phyloP scores from a whole-genome alignment of 2,888 invertebrate species.

The Ochropacha duplaris region DNA sequence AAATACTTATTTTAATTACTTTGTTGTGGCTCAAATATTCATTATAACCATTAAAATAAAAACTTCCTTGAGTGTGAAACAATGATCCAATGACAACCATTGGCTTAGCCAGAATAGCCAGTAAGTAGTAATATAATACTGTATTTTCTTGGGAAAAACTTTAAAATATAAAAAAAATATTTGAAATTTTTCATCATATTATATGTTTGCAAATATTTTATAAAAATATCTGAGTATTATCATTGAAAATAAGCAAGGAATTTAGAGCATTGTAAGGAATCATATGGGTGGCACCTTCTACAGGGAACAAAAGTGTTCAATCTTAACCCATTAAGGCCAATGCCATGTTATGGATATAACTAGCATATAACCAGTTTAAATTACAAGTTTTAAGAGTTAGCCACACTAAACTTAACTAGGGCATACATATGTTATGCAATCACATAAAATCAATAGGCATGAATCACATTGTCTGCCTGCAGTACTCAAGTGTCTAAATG shows the following conservation, averaged over 20 bases:
- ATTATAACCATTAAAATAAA: neutral
- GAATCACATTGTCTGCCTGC: constrained; percentile 18
- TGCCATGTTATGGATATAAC: constrained; percentile 25
- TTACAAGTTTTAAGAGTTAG: constrained; percentile 26
- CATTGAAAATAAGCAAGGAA: neutral
- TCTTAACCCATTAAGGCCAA: constrained; percentile 20
- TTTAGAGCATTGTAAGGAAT: neutral
- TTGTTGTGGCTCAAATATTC: neutral
- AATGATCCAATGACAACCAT: neutral
- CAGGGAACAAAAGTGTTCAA: constrained; percentile 5
- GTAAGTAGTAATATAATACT: neutral
- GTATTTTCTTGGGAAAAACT: too few relatives aligned
- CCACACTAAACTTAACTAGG: constrained; percentile 27
- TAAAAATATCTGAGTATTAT: neutral
- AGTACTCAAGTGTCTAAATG: constrained; percentile 10
- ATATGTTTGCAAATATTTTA: too few relatives aligned
- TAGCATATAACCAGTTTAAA: constrained; percentile 30
- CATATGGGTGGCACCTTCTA: neutral
- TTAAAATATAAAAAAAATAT: too few relatives aligned
- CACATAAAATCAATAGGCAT: constrained; percentile 44
- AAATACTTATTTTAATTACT: too few relatives aligned
- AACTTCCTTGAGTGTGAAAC: neutral
- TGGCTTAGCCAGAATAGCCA: neutral
- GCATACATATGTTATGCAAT: constrained; percentile 49
- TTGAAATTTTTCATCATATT: too few relatives aligned